phyloP scores from a whole-genome alignment of 2,888 invertebrate species.

The Leptinotarsa tumamoca region DNA sequence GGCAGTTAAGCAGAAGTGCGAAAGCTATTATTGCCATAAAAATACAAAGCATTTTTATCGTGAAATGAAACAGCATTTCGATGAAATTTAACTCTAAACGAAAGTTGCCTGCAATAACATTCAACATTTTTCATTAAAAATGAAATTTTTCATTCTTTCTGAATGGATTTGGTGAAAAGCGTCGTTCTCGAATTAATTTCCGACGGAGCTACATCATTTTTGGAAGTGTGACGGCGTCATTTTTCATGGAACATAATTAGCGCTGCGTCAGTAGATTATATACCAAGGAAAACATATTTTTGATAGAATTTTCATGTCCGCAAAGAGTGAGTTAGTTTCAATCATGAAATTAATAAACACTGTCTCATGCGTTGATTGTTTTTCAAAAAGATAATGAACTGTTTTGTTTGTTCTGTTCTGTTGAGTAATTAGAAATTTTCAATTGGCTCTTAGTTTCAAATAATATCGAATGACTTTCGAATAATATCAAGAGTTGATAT shows the following conservation, averaged over 20 bases:
- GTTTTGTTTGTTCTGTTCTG: too few species aligned
- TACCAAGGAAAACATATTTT: too few species aligned
- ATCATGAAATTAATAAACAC: too few species aligned
- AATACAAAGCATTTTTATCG: neutral
- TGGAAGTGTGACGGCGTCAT: neutral
- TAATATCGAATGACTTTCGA: too few species aligned
- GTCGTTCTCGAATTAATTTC: constrained; percentile 4
- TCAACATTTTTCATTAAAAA: constrained; percentile 1
- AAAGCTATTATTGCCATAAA: neutral
- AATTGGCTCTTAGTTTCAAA: too few species aligned
- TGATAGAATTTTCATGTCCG: too few species aligned
- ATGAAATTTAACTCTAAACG: neutral
- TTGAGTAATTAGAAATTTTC: too few species aligned
- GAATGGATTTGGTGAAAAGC: neutral
- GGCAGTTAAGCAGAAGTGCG: neutral
- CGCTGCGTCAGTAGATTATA: neutral
- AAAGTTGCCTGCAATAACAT: neutral
- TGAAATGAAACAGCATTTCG: neutral
- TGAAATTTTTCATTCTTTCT: neutral
- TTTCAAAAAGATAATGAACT: too few species aligned
- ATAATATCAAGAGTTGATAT: too few species aligned
- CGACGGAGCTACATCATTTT: neutral
- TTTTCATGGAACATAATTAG: constrained; percentile 3
- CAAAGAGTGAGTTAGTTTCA: too few species aligned
- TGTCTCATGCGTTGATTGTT: too few species aligned